Base-by-base conservation (phyloP, 2,113 vertebrate genomes). In the Neolamprologus modestus region DNA sequence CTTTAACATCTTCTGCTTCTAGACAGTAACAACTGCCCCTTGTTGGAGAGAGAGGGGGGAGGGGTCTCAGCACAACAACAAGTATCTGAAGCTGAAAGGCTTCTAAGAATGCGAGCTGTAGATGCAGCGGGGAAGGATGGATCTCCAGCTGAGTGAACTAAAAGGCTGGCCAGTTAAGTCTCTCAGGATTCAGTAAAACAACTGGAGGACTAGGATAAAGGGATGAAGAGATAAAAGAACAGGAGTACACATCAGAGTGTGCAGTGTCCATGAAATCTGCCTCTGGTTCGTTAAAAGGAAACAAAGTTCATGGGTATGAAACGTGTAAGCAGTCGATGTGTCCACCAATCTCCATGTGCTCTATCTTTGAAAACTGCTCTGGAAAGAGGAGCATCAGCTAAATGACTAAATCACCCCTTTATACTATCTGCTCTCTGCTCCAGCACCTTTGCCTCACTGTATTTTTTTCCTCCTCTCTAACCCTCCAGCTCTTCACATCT, bases 151-250 rank as follows among this genome's bases (percentile, higher is more conserved):
- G 84, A 87, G 45, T 57, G 45, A 84, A 52, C 85, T 82, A 82
- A 73, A 82, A 87, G 53, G 17, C 13, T 11, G 19, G 54, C 21
- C 2, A 33, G 21, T 59, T 61, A 21, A 11, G 52, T 87, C 82
- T 68, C 80, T 76, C 71, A 55, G 76, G 68, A 28, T 66, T 89
- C 52, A 28, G 66, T 17, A 3, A 78, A 79, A 73, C 9, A 12
- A 66, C 45, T 5, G 11, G 57, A 87, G 35, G 40, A 87, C 50
- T 33, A 17, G 17, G 14, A 11, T 13, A 42, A 26, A 81, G 81
- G 28, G 31, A 80, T 35, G 33, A 37, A 80, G 73, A 89, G 87
- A 86, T 88, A 17, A 90, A 91, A 90, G 82, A 90, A 66, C 50
- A 55, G 61, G 5, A 5, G 33, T 53, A 8, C 6, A 54, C 52